These are phyloP conservation scores for Helicoverpa assulta DNA, from an alignment of 2,888 invertebrate genomes.

Conservation along the genomic window DNA sequence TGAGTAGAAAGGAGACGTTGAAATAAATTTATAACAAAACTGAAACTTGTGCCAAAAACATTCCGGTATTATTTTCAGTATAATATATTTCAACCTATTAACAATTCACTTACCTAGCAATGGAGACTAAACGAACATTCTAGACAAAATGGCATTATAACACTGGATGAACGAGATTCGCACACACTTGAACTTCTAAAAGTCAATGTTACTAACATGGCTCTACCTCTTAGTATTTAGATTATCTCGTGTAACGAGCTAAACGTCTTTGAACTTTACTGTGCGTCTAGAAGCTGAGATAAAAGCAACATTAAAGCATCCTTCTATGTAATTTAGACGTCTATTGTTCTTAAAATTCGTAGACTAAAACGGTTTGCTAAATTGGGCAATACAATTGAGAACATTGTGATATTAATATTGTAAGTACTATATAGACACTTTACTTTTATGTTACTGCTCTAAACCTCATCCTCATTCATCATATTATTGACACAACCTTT, in stretches of 20 bases:
- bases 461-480: not conserved
- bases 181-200: not conserved
- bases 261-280: slow-evolving; percentile 30
- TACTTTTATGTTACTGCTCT: slow-evolving; percentile 3
- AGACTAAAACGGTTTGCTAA: slow-evolving; percentile 25
- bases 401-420: not conserved
- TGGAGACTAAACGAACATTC: too few species aligned
- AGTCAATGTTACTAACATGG: not conserved
- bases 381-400: slow-evolving; percentile 13
- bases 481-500: too few species aligned
- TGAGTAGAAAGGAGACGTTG: not conserved
- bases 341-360: slow-evolving; percentile 42
- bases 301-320: slow-evolving; percentile 29
- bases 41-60: not conserved
- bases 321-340: slow-evolving; percentile 15
- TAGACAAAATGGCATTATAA: too few species aligned
- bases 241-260: slow-evolving; percentile 13
- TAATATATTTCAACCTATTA: too few species aligned
- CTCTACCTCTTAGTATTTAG: slow-evolving; percentile 1
- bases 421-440: not conserved
- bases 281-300: slow-evolving; percentile 16
- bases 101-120: too few species aligned
- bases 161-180: too few species aligned
- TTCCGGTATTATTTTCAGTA: too few species aligned
- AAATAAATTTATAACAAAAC: not conserved